Base-by-base conservation (phyloP, 2,797 vertebrate species). In the Brachyalestes nurse region DNA sequence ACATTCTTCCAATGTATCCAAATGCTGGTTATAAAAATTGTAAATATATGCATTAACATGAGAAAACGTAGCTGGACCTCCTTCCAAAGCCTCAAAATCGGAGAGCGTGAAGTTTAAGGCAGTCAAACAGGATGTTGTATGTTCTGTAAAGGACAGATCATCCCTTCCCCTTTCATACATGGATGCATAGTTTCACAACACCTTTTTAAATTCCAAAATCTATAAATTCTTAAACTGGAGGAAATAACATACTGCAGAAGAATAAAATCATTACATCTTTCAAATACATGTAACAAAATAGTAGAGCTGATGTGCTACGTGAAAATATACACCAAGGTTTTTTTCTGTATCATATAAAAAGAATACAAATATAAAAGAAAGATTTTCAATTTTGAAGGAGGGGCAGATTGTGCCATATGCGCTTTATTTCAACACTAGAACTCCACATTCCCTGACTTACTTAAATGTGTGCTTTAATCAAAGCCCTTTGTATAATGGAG, bases 121-220 rank as follows among this genome's bases (percentile, higher is more conserved):
- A 91, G 86, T 87, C 89, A 90, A 94, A 92, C 86, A 90, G 88
- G 86, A 88, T 57, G 91, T 90, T 88, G 89, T 91, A 91, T 93
- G 57, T 42, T 60, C 13, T 42, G 5, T 21, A 12, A 3, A 51
- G 40, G 13, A 38, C 4, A 34, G 1, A 13, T 25, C 9, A 70
- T 70, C 49, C 23, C 38, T 23, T 65, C 13, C 19, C 13, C 23
- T 40, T 28, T 69, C 51, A 57, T 16, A 69, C 19, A 57, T 10
- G 40, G 13, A n/a, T 64, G 58, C 42, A 71, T 10, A 69, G 51
- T 13, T 25, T 21, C 40, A 28, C 19, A 55, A 58, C 53, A 42
- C 10, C n/a, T 67, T 8, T 21, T 57, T 23, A 23, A 23, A 64
- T 61, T 76, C 21, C 25, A 47, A 17, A 7, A 6, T 3, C 51